A percentile compares a stretch with the other conserved stretches of the same genome.
These are phyloP conservation scores for Lepidurus arcticus DNA, from an alignment of 1,140 invertebrate species.

Conservation along the genomic window DNA sequence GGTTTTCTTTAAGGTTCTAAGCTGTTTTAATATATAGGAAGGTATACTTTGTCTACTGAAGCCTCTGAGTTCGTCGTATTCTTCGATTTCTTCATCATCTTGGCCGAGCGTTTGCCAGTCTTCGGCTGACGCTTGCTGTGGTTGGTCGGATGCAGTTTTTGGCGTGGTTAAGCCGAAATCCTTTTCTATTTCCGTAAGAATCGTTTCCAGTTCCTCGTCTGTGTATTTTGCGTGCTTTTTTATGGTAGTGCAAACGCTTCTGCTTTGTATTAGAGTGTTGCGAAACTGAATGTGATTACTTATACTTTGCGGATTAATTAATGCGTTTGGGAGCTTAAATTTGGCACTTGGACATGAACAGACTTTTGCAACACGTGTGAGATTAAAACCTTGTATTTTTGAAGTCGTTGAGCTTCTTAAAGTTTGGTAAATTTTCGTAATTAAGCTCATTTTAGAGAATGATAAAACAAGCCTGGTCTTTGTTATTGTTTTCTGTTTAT, in stretches of 20 bases:
- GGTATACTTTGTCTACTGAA: not conserved
- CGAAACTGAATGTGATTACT: not conserved
- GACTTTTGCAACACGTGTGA: no score
- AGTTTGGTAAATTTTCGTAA: no score
- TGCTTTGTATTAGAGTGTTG: not conserved
- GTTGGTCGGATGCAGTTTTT: not conserved
- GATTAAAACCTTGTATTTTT: no score
- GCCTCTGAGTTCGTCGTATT: conserved; percentile 25
- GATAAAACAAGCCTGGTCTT: not conserved
- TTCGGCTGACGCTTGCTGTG: not conserved
- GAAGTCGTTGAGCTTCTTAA: no score
- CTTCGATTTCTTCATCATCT: not conserved
- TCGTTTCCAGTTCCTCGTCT: not conserved
- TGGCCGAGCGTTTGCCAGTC: not conserved
- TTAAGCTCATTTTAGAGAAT: no score
- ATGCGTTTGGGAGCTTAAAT: no score
- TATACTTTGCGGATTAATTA: no score
- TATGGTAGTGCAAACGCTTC: not conserved
- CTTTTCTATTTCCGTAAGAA: not conserved
- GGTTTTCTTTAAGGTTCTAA: conserved; percentile 28
- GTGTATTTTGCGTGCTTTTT: not conserved
- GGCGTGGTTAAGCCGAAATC: not conserved
- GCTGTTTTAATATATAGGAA: conserved; percentile 28
- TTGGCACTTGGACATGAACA: no score
- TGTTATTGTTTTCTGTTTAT: not conserved